phyloP scores from a whole-genome alignment of 2,113 vertebrate species.

The Anser cygnoides region DNA sequence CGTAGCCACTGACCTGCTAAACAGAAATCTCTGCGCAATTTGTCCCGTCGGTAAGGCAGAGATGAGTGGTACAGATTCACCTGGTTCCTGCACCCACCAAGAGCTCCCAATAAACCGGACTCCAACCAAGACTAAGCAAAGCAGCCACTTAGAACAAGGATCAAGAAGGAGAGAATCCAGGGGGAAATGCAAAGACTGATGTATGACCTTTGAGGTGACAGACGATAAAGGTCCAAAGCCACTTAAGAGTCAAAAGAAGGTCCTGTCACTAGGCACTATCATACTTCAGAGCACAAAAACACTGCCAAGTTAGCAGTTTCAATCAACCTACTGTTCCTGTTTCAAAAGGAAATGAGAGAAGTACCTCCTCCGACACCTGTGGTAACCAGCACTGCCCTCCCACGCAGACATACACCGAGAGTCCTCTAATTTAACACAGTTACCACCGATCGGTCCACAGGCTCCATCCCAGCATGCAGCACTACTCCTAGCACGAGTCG shows the following conservation, averaged over 20 bases:
- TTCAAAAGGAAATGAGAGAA: neutral
- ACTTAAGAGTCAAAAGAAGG: neutral
- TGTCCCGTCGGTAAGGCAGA: neutral
- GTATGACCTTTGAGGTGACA: neutral
- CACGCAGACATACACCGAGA: neutral
- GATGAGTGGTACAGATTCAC: neutral
- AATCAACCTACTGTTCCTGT: neutral
- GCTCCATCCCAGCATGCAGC: neutral
- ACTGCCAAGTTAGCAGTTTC: neutral
- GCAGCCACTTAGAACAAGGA: neutral
- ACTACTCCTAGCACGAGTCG: neutral
- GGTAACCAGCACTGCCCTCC: neutral
- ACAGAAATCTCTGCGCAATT: neutral
- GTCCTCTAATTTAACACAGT: neutral
- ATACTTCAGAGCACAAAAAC: neutral
- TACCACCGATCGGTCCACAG: neutral
- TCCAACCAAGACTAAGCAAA: neutral
- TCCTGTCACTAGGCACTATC: neutral
- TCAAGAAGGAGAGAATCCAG: neutral
- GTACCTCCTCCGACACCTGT: neutral
- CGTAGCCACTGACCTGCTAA: rapidly evolving
- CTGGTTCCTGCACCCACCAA: neutral
- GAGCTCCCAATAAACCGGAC: neutral
- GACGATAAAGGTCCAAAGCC: neutral
- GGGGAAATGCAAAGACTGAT: neutral